Evolutionary conservation across 2,888 invertebrate species (phyloP), one percentile per base, ranked within the genome.

Genomic region (Himalopsyche japonica): DNA sequence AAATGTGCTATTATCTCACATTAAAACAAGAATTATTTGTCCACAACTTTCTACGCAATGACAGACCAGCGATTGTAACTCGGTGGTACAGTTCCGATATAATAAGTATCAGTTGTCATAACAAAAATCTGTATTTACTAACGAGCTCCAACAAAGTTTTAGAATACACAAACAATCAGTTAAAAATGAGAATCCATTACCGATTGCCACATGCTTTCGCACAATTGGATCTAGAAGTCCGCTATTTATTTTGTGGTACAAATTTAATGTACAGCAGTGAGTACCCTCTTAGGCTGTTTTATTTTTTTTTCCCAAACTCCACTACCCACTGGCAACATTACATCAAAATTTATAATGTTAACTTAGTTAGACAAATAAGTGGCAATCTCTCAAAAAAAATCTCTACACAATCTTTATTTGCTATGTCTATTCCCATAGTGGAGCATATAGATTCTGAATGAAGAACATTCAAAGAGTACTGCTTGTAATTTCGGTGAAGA

Each of bases 201-300:
- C 48, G 79, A 76, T 87, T 83, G 85, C 84, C 83, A 4, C 24
- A 49, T 49, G 34, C 18, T 76, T 43, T 82, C 10, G 20, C 43
- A 18, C 30, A 81, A n/a, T 80, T 24, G 34, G 57, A 82, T 76
- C 37, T 70, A 30, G 82, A 84, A 76, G 37, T 78, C 12, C 80
- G 77, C 77, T 81, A 86, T 57, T 82, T 87, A 24, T 86, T 57
- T 34, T 77, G 80, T 49, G 87, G 85, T 82, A 78, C 27, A 30
- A 85, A 84, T 76, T 82, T 87, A 34, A 80, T 87, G 27, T 87
- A 87, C 70, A 78, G 86, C 78, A 86, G 87, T 87, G 82, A 81
- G 84, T 82, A 70, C 70, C 37, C 12, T 77, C 10, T 37, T 37
- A 7, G 5, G 8, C 10, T 6, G 37, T 37, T 37, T 37, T 37